Evolutionary conservation across 2,113 vertebrate genomes (phyloP).

Genomic region (Onychostoma macrolepis): DNA sequence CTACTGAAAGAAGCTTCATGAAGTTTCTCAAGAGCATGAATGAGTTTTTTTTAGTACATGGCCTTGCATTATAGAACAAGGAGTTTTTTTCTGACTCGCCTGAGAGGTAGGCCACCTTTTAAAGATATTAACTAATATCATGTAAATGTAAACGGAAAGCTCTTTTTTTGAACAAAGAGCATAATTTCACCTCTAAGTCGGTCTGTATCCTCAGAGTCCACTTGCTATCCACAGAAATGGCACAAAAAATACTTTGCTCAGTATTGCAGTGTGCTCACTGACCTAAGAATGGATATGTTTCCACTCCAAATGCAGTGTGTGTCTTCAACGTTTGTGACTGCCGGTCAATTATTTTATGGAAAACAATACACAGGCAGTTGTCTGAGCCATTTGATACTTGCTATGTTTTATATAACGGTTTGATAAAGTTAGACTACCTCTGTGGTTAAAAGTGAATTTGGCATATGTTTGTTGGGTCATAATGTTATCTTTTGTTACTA

Average conservation of each 20-base stretch:
- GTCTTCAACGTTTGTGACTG: neutral
- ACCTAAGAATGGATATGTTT: neutral
- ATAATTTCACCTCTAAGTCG: neutral
- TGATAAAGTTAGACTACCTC: neutral
- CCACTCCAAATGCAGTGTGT: neutral
- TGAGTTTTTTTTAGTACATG: neutral
- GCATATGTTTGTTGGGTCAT: neutral
- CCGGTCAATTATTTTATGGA: too few relatives aligned
- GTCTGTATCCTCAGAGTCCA: neutral
- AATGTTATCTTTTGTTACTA: neutral
- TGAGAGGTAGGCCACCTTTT: slow-evolving; percentile 23
- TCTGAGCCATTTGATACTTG: too few relatives aligned
- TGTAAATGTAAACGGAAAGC: neutral
- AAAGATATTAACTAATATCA: slow-evolving; percentile 3
- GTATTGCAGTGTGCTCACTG: neutral
- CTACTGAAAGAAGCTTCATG: neutral
- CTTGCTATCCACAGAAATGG: neutral
- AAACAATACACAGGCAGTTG: too few relatives aligned
- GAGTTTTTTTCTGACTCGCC: neutral
- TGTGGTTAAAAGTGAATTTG: neutral
- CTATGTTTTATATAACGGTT: neutral
- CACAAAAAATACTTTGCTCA: neutral
- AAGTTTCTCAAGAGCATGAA: slow-evolving; percentile 14
- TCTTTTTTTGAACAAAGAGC: neutral
- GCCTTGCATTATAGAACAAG: slow-evolving; percentile 19